Evolutionary conservation across 2,888 invertebrate genomes (phyloP).

Genomic region (Leptinotarsa juncta): DNA sequence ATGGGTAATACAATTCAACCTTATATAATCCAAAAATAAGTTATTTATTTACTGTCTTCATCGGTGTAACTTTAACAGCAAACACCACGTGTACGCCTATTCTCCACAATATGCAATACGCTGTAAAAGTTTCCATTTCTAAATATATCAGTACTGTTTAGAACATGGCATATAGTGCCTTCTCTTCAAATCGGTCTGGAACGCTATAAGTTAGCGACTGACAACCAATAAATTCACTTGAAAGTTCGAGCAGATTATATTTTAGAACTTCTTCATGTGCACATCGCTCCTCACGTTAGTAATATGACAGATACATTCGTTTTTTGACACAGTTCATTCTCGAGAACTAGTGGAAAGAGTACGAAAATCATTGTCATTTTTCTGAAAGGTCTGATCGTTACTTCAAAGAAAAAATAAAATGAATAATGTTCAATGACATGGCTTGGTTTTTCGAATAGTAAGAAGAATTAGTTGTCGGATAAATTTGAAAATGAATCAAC

Average conservation of each 20-base stretch:
- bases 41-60: not conserved
- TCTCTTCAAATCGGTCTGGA: slow-evolving; percentile 38
- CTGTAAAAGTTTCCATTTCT: slow-evolving; percentile 20
- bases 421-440: too few species aligned
- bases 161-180: slow-evolving; percentile 34
- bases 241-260: slow-evolving; percentile 44
- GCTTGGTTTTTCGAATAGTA: too few species aligned
- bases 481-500: too few species aligned
- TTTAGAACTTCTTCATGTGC: slow-evolving; percentile 46
- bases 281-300: slow-evolving; percentile 43
- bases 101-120: slow-evolving; percentile 6
- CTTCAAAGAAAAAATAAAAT: not conserved
- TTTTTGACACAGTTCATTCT: slow-evolving; percentile 41
- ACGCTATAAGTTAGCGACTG: slow-evolving; percentile 40
- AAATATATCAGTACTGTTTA: slow-evolving; percentile 32
- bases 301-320: slow-evolving; percentile 40
- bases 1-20: not conserved
- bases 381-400: not conserved
- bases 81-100: slow-evolving; percentile 16
- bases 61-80: not conserved
- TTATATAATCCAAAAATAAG: not conserved
- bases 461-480: too few species aligned
- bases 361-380: slow-evolving; percentile 2
- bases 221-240: slow-evolving; percentile 45
- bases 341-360: slow-evolving; percentile 3